Evolutionary conservation across 2,797 vertebrate genomes (phyloP).

Genomic region (Fringilla coelebs): DNA sequence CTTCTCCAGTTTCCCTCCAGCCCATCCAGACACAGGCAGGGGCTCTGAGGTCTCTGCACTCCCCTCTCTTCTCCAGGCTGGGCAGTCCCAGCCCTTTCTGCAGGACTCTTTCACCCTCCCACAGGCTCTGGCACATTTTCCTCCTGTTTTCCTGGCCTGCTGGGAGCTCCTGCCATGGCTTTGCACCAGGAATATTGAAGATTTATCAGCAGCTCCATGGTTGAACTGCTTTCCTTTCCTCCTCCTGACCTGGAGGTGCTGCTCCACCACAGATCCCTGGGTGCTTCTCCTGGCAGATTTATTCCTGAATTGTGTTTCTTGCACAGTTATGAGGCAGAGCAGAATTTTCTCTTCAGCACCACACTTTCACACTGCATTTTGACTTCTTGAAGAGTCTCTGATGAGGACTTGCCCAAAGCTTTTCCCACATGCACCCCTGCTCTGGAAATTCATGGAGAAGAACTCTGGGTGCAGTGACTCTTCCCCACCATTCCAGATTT

Average conservation of each 20-base stretch:
- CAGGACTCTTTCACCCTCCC: background rate
- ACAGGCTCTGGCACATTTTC: background rate
- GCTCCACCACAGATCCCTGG: background rate
- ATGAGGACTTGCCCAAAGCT: background rate
- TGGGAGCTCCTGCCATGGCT: background rate
- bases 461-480: fast-evolving
- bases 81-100: background rate
- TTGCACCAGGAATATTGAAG: background rate
- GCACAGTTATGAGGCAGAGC: background rate
- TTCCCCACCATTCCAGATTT: background rate
- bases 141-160: background rate
- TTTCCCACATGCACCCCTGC: background rate
- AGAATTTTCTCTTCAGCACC: background rate
- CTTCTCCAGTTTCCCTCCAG: background rate
- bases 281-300: background rate
- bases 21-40: background rate
- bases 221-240: background rate
- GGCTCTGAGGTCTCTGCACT: background rate
- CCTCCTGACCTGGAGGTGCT: background rate
- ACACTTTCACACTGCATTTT: background rate
- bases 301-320: background rate
- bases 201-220: background rate
- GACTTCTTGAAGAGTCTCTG: background rate
- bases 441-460: background rate
- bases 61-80: background rate